Evolutionary conservation across 2,888 invertebrate genomes (phyloP), one percentile per base, ranked within the genome.

Genomic region (Eupithecia exiguata): DNA sequence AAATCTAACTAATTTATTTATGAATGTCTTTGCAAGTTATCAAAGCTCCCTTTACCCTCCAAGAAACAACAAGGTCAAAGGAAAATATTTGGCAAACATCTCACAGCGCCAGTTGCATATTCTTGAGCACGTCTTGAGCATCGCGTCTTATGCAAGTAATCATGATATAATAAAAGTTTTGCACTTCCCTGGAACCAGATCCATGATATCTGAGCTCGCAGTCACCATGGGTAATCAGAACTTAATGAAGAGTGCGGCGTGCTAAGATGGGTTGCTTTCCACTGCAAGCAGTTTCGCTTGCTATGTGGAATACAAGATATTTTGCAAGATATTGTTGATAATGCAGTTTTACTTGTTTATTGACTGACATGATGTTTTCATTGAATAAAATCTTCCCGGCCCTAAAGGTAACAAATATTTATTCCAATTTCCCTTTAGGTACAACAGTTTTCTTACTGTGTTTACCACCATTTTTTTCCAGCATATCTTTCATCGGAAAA

Each of bases 101-200:
- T 21, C 58, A 58, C 58, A 25, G 21, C 12, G 58, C 5, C 10
- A 53, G 10, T 58, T 58, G 58, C 58, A 58, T 58, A 58, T 58
- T 58, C 58, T 25, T 25, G 5, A 58, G 58, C 58, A 58, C 58
- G 58, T 25, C 58, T 58, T 25, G 35, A 35, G 35, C 35, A 66
- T 66, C 85, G 83, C 89, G 86, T 83, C 87, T 91, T 90, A 88
- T 91, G 90, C 92, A 91, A 93, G 91, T 92, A 91, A 93, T 93
- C 91, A 92, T 91, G 91, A 92, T 91, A 92, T 91, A 90, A 92
- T 93, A 92, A 93, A 94, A 94, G 90, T 94, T 94, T 93, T 89
- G 92, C 93, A 94, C 93, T 94, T 91, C 86, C 90, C 89, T 84
- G 89, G 89, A 92, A 90, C 90, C 85, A 89, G 89, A 91, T 90